Percentiles rank a stretch among this genome's conserved stretches.
phyloP scores from a whole-genome alignment of 2,888 invertebrate species.

The Drosophila cracens region DNA sequence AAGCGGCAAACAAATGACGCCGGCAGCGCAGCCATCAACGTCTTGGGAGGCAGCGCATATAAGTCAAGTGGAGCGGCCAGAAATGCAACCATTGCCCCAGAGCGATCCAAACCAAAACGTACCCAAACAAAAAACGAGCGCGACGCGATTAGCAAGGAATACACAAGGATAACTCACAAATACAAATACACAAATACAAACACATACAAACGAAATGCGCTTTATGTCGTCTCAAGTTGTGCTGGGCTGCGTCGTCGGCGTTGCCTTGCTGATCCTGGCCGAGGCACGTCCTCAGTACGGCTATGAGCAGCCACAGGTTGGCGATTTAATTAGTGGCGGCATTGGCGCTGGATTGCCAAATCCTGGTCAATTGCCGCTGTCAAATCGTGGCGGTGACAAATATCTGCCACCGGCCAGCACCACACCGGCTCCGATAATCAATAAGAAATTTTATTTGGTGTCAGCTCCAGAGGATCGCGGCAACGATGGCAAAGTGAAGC shows the following conservation, averaged over 20 bases:
- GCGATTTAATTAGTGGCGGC: conserved; percentile 29
- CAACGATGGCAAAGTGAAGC: conserved; percentile 77
- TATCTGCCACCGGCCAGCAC: conserved; percentile 78
- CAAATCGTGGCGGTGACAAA: conserved; percentile 76
- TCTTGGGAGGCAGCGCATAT: conserved; percentile 69
- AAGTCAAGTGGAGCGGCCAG: conserved; percentile 72
- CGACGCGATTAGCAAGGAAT: conserved; percentile 24
- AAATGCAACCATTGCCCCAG: conserved; percentile 76
- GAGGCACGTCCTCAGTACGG: conserved; percentile 81
- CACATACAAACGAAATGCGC: conserved; percentile 22
- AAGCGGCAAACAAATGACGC: conserved; percentile 24
- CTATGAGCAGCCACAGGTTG: conserved; percentile 68
- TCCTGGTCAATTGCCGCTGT: conserved; percentile 25
- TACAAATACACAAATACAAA: not conserved
- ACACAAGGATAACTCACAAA: conserved; percentile 28
- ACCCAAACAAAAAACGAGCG: conserved; percentile 13
- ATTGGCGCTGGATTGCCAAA: conserved; percentile 38
- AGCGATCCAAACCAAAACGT: conserved; percentile 64
- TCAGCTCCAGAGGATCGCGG: conserved; percentile 83
- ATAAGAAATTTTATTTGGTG: conserved; percentile 83
- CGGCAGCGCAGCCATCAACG: conserved; percentile 51
- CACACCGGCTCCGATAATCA: conserved; percentile 80
- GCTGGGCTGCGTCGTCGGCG: conserved; percentile 35
- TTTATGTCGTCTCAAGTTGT: conserved; percentile 50
- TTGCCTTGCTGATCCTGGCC: conserved; percentile 57